These are phyloP conservation scores for Hemichromis elongatus DNA, from an alignment of 2,113 vertebrate genomes.

Conservation along the genomic window DNA sequence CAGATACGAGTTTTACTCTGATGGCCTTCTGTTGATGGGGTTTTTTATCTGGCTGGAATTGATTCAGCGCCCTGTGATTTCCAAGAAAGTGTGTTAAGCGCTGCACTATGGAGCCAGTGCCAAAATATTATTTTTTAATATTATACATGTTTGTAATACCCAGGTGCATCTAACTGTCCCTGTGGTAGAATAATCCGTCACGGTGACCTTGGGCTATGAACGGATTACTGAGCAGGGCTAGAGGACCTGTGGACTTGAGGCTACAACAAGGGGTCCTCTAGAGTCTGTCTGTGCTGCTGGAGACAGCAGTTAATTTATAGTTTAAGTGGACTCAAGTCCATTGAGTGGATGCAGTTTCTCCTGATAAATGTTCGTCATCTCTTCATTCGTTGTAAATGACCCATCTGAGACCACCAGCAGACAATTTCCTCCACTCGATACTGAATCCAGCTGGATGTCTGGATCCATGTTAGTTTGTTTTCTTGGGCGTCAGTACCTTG, in stretches of 20 bases:
- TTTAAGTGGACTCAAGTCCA: not conserved
- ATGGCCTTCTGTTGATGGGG: not conserved
- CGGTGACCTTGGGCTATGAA: not conserved
- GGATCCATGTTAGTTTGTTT: not conserved
- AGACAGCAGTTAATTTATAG: not conserved
- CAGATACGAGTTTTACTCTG: not conserved
- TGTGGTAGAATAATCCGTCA: not conserved
- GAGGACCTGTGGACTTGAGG: not conserved
- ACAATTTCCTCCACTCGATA: not conserved
- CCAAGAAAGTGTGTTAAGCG: accelerated
- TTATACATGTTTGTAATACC: not conserved
- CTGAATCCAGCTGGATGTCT: not conserved
- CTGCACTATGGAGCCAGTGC: too few relatives aligned
- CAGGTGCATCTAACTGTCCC: not conserved
- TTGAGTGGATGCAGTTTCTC: not conserved
- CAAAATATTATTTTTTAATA: not conserved
- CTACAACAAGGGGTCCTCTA: not conserved
- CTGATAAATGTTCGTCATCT: not conserved
- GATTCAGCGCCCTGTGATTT: not conserved
- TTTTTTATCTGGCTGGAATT: not conserved
- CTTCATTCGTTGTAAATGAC: not conserved
- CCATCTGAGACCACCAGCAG: not conserved
- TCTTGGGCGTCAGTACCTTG: not conserved
- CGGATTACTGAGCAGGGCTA: not conserved
- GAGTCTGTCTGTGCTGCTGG: not conserved